These are phyloP conservation scores for Seriola rivoliana DNA, from an alignment of 2,113 vertebrate species.

Conservation along the genomic window DNA sequence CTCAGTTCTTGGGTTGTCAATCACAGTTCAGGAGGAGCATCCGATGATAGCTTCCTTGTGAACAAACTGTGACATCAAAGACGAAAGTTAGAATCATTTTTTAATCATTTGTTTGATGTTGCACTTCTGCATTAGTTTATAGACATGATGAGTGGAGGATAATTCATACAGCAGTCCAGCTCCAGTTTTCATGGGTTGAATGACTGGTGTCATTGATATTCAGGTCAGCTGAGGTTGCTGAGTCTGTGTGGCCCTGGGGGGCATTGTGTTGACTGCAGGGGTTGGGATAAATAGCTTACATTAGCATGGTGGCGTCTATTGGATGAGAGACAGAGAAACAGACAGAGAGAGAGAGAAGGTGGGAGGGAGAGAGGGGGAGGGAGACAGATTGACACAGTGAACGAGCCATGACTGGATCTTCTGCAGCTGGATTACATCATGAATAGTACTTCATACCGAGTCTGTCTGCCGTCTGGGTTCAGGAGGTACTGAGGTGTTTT, in stretches of 20 bases:
- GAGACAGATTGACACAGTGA: slow-evolving; percentile 49
- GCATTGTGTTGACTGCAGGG: slow-evolving; percentile 68
- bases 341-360: background rate
- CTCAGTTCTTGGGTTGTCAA: background rate
- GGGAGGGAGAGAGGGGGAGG: background rate
- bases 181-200: slow-evolving; percentile 38
- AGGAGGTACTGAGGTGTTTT: background rate
- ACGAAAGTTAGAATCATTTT: background rate
- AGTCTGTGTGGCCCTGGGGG: slow-evolving; percentile 48
- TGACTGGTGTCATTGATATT: slow-evolving; percentile 71
- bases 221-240: slow-evolving; percentile 65
- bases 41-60: background rate
- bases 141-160: slow-evolving; percentile 23
- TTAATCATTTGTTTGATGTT: slow-evolving; percentile 12
- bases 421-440: slow-evolving; percentile 69
- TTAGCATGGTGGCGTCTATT: slow-evolving; percentile 59
- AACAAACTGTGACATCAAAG: background rate
- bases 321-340: slow-evolving; percentile 15
- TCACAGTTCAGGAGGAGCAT: background rate
- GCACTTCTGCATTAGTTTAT: slow-evolving; percentile 11
- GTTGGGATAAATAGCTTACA: slow-evolving; percentile 70
- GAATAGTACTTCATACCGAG: slow-evolving; percentile 31
- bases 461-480: slow-evolving; percentile 4
- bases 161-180: slow-evolving; percentile 15
- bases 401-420: slow-evolving; percentile 51